These are phyloP conservation scores for Coregonus ussuriensis DNA, from an alignment of 2,797 vertebrate species.

Conservation along the genomic window DNA sequence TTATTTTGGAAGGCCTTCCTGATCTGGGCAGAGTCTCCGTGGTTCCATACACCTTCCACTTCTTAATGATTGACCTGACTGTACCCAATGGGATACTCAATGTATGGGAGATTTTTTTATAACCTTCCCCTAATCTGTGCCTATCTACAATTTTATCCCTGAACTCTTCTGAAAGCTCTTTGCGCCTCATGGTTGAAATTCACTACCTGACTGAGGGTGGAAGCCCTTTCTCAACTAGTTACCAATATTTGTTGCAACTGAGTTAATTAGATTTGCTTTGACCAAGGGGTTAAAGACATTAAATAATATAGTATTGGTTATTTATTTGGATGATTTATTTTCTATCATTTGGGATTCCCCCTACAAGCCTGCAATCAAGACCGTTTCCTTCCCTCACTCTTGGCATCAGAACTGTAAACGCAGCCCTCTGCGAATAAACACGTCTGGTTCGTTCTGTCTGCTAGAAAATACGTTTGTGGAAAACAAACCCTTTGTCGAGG, in stretches of 20 bases:
- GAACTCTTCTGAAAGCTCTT: background rate
- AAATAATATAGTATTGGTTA: background rate
- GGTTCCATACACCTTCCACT: background rate
- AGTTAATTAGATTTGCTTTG: background rate
- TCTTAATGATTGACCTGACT: conserved; percentile 30
- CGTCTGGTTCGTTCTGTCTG: conserved; percentile 15
- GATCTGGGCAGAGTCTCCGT: background rate
- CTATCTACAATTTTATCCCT: background rate
- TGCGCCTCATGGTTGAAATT: background rate
- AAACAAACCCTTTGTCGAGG: conserved; percentile 21
- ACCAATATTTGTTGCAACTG: background rate
- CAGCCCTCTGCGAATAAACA: conserved; percentile 34
- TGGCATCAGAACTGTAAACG: conserved; percentile 19
- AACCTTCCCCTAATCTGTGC: background rate
- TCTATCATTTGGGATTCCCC: background rate
- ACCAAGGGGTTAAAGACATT: background rate
- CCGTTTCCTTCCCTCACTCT: conserved; percentile 18
- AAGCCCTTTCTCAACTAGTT: background rate
- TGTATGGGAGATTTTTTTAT: conserved; percentile 18
- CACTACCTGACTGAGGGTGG: background rate
- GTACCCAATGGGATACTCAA: conserved; percentile 20
- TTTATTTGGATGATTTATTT: background rate
- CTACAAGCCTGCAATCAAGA: conserved; percentile 46
- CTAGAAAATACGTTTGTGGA: conserved; percentile 21
- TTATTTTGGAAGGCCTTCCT: background rate